phyloP scores from a whole-genome alignment of 1,140 invertebrate genomes.

The Paramacrobiotus metropolitanus region DNA sequence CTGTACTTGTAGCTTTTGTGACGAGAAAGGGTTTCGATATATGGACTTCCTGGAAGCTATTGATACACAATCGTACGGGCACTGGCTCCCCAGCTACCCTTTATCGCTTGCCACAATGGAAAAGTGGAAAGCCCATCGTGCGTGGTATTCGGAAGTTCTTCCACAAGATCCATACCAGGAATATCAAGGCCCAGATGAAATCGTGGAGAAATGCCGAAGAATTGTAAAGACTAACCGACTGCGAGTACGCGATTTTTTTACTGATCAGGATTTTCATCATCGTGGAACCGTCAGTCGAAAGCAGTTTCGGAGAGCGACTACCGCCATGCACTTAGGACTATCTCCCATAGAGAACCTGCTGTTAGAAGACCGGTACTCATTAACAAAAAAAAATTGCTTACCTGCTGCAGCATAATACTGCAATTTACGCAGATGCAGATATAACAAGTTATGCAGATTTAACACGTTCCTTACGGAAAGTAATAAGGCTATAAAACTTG shows the following conservation, averaged over 20 bases:
- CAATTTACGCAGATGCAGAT: too few relatives aligned
- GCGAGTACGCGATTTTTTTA: neutral
- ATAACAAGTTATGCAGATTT: too few relatives aligned
- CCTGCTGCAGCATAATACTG: too few relatives aligned
- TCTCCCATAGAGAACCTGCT: neutral
- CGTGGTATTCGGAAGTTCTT: neutral
- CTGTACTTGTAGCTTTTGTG: neutral
- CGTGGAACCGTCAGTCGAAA: neutral
- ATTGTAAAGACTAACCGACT: neutral
- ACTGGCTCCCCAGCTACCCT: neutral
- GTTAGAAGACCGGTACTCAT: neutral
- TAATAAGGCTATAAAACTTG: too few relatives aligned
- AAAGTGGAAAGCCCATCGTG: neutral
- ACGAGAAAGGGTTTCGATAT: neutral
- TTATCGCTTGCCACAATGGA: neutral
- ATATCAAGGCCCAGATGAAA: neutral
- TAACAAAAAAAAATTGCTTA: too few relatives aligned
- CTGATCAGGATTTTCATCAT: neutral
- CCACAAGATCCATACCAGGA: neutral
- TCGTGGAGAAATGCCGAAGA: constrained; percentile 1
- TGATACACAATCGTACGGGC: neutral
- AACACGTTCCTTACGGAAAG: too few relatives aligned
- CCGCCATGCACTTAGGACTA: neutral
- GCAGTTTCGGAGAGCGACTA: neutral
- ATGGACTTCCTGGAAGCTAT: neutral